phyloP scores from a whole-genome alignment of 1,140 invertebrate genomes.

The Atta colombica region DNA sequence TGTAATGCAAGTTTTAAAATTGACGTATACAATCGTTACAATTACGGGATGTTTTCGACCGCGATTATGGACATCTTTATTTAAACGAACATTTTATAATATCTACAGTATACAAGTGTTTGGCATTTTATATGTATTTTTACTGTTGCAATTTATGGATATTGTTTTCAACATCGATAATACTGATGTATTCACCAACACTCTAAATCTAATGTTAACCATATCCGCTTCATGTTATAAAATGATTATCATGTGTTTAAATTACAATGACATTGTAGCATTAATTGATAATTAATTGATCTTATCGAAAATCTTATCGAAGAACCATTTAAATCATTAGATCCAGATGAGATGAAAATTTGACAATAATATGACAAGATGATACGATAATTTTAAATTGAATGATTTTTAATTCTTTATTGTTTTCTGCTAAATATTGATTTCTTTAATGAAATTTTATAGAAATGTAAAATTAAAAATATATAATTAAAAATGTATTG shows the following conservation, averaged over 20 bases:
- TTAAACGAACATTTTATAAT: slow-evolving; percentile 23
- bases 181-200: slow-evolving; percentile 63
- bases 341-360: slow-evolving; percentile 64
- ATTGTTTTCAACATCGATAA: slow-evolving; percentile 17
- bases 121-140: background rate
- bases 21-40: slow-evolving; percentile 2
- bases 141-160: slow-evolving; percentile 37
- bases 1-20: slow-evolving; percentile 35
- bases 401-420: no score
- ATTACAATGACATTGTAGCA: slow-evolving; percentile 38
- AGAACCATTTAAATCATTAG: slow-evolving; percentile 45
- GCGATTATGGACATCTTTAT: slow-evolving; percentile 19
- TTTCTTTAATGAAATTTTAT: no score
- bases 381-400: slow-evolving; percentile 55
- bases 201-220: slow-evolving; percentile 67
- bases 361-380: slow-evolving; percentile 50
- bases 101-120: background rate
- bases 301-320: background rate
- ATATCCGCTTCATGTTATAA: slow-evolving; percentile 56
- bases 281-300: slow-evolving; percentile 12
- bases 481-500: no score
- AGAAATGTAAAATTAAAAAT: no score
- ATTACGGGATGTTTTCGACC: slow-evolving; percentile 47
- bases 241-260: slow-evolving; percentile 43
- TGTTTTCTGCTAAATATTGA: no score